These are phyloP conservation scores for Microcebus tavaratra DNA, from an alignment of 2,113 vertebrate species.

Conservation along the genomic window DNA sequence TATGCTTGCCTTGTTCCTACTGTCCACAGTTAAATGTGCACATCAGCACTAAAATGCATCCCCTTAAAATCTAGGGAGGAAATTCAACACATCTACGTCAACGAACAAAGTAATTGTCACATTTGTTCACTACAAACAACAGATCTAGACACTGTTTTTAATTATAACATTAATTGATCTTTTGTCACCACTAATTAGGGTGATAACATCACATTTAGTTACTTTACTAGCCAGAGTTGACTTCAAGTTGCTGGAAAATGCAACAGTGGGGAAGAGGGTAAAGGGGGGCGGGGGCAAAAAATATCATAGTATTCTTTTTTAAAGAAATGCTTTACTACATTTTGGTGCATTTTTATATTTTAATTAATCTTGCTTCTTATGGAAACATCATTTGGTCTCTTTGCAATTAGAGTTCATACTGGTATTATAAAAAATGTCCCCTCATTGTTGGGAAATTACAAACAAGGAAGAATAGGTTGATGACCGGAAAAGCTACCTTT, in stretches of 20 bases:
- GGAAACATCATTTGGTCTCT: conserved; percentile 34
- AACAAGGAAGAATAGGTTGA: conserved; percentile 31
- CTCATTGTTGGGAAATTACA: conserved; percentile 29
- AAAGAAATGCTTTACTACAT: conserved; percentile 69
- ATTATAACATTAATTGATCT: conserved; percentile 87
- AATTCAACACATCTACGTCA: conserved; percentile 47
- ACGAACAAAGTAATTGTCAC: conserved; percentile 52
- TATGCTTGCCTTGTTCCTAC: conserved; percentile 52
- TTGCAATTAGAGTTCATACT: background rate
- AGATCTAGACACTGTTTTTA: conserved; percentile 82
- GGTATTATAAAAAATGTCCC: background rate
- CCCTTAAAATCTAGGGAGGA: conserved; percentile 32
- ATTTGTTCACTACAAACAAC: conserved; percentile 76
- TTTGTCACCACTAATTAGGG: conserved; percentile 84
- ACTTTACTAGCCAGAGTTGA: conserved; percentile 77
- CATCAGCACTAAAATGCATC: conserved; percentile 43
- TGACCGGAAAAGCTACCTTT: conserved; percentile 36
- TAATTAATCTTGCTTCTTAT: conserved; percentile 67
- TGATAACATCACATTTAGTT: conserved; percentile 79
- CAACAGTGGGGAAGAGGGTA: conserved; percentile 30
- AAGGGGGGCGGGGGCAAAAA: background rate
- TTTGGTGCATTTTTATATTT: conserved; percentile 68
- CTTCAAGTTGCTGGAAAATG: conserved; percentile 69
- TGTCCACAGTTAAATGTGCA: conserved; percentile 38
- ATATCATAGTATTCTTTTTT: background rate